Percentiles rank a stretch among this genome's conserved stretches.
Evolutionary conservation across 2,113 vertebrate genomes (phyloP).

Genomic region (Tricholaema leucomelas): DNA sequence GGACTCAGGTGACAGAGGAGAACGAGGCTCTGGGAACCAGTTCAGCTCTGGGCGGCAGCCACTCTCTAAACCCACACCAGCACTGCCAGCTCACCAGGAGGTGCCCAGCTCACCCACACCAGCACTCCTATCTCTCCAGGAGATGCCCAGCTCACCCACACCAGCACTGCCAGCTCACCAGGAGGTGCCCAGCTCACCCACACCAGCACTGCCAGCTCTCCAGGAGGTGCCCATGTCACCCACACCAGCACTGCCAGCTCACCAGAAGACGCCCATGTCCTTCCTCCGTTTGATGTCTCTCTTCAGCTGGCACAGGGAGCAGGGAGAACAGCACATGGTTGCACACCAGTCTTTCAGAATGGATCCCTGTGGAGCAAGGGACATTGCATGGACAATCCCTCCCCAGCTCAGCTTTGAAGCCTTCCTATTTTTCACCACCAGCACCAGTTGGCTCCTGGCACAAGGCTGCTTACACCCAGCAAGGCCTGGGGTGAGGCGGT

Average conservation of each 20-base stretch:
- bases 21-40: not conserved
- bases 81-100: no score
- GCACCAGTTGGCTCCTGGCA: not conserved
- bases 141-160: not conserved
- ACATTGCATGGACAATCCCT: not conserved
- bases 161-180: no score
- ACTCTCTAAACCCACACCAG: no score
- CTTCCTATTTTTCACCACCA: accelerated
- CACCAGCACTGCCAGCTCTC: no score
- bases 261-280: slow-evolving; percentile 48
- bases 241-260: no score
- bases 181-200: not conserved
- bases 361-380: slow-evolving; percentile 60
- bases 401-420: accelerated
- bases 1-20: not conserved
- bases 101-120: no score
- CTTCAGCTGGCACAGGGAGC: slow-evolving; percentile 73
- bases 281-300: slow-evolving; percentile 73
- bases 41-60: not conserved
- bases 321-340: not conserved
- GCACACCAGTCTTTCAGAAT: not conserved
- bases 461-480: accelerated
- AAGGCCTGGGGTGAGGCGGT: not conserved
- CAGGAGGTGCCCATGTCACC: no score
- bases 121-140: no score